Conservation (phyloP, 2,888 invertebrate species). For the Choristoneura rosaceana region DNA sequence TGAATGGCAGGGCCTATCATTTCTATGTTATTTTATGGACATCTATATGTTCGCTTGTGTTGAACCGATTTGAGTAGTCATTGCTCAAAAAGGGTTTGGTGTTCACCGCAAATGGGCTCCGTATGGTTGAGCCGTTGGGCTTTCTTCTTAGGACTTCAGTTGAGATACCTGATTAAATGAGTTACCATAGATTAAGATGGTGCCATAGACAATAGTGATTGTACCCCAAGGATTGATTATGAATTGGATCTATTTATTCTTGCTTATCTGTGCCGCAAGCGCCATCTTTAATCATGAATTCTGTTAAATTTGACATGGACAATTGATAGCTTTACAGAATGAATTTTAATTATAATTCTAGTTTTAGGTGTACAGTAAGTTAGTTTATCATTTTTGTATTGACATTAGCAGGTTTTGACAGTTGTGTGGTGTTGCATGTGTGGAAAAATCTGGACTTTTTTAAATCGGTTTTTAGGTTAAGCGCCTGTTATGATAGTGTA, state of each 20-base stretch:
- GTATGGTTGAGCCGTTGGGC: slow-evolving; percentile 17
- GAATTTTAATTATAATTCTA: slow-evolving; percentile 43
- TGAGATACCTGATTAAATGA: slow-evolving; percentile 71
- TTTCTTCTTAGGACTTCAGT: slow-evolving; percentile 35
- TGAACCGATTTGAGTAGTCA: too few species aligned
- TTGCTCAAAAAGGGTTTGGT: too few species aligned
- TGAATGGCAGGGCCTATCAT: background rate
- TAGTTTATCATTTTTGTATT: slow-evolving; percentile 49
- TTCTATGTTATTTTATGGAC: background rate
- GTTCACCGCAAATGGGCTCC: background rate
- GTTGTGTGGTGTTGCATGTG: slow-evolving; percentile 50
- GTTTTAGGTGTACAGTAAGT: slow-evolving; percentile 57
- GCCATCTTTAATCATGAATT: slow-evolving; percentile 30
- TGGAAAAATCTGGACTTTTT: slow-evolving; percentile 46
- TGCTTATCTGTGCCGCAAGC: slow-evolving; percentile 28
- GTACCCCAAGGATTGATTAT: slow-evolving; percentile 44
- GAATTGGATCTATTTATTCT: slow-evolving; percentile 43
- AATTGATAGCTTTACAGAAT: slow-evolving; percentile 40
- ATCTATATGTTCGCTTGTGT: too few species aligned
- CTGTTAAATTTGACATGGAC: slow-evolving; percentile 31
- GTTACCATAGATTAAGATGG: slow-evolving; percentile 83
- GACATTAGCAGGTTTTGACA: slow-evolving; percentile 45
- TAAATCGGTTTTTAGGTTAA: slow-evolving; percentile 40
- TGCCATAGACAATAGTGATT: slow-evolving; percentile 75
- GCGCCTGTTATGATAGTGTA: slow-evolving; percentile 33